Evolutionary conservation across 2,113 vertebrate species (phyloP).

Genomic region (Oncorhynchus masou): DNA sequence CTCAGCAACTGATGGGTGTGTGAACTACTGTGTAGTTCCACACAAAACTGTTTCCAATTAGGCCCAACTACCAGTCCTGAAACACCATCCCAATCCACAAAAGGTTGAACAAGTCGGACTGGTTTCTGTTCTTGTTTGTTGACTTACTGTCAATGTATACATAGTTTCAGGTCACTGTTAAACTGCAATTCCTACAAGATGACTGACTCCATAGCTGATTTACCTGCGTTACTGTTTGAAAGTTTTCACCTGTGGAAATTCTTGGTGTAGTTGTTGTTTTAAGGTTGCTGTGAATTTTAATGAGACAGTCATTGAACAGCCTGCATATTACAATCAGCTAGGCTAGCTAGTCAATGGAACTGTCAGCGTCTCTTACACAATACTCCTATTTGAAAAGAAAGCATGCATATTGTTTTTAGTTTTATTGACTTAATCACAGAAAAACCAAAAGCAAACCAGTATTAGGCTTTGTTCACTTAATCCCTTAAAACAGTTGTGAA

Average conservation of each 20-base stretch:
- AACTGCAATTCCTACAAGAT: background rate
- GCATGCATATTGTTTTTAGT: background rate
- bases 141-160: background rate
- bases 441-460: background rate
- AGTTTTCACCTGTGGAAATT: too few relatives aligned
- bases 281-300: too few relatives aligned
- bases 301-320: background rate
- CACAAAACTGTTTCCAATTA: background rate
- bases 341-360: background rate
- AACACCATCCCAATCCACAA: background rate
- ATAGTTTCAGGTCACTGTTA: too few relatives aligned
- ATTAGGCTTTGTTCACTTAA: background rate
- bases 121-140: background rate
- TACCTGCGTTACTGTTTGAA: too few relatives aligned
- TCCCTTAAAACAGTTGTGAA: background rate
- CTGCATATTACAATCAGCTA: background rate
- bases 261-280: too few relatives aligned
- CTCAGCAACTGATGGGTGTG: background rate
- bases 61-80: background rate
- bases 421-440: background rate
- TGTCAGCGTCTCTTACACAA: background rate
- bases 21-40: background rate
- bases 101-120: background rate
- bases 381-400: too few relatives aligned
- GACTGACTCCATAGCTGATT: too few relatives aligned